phyloP scores from a whole-genome alignment of 2,797 vertebrate species.

The Gadopsis marmoratus region DNA sequence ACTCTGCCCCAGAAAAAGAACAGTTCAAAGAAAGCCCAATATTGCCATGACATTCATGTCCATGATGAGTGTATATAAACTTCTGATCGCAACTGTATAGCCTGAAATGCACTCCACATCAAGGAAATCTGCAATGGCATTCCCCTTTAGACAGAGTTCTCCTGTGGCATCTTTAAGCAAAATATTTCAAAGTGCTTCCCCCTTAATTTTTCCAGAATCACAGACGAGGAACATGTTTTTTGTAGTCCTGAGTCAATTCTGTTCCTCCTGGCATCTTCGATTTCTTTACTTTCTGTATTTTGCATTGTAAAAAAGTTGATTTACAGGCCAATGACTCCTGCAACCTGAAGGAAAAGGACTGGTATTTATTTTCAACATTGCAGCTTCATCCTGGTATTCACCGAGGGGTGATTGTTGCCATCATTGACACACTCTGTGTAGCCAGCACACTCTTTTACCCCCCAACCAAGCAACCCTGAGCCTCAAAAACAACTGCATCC shows the following conservation, averaged over 20 bases:
- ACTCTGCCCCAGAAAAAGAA: no score
- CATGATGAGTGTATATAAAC: no score
- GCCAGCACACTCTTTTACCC: conserved; percentile 10
- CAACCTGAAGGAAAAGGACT: conserved; percentile 36
- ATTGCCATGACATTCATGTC: no score
- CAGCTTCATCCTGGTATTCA: conserved; percentile 41
- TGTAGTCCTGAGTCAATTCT: conserved; percentile 17
- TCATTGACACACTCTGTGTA: background rate
- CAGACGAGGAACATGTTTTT: conserved; percentile 16
- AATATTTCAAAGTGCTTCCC: conserved; percentile 5
- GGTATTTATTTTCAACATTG: conserved; percentile 17
- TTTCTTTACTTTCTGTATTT: conserved; percentile 15
- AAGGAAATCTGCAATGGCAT: background rate
- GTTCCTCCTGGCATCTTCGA: background rate
- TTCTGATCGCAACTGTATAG: no score
- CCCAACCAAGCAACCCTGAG: conserved; percentile 46
- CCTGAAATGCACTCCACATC: background rate
- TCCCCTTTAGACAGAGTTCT: background rate
- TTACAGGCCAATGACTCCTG: conserved; percentile 29
- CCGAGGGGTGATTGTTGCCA: conserved; percentile 45
- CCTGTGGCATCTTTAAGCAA: conserved; percentile 9
- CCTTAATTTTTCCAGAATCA: conserved; percentile 6
- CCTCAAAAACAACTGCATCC: conserved; percentile 84
- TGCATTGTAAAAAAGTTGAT: conserved; percentile 2
- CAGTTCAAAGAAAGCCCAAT: no score